Percentiles rank a stretch among this genome's conserved stretches.
phyloP scores from a whole-genome alignment of 2,888 invertebrate species.

The Eucera pruinosa region DNA sequence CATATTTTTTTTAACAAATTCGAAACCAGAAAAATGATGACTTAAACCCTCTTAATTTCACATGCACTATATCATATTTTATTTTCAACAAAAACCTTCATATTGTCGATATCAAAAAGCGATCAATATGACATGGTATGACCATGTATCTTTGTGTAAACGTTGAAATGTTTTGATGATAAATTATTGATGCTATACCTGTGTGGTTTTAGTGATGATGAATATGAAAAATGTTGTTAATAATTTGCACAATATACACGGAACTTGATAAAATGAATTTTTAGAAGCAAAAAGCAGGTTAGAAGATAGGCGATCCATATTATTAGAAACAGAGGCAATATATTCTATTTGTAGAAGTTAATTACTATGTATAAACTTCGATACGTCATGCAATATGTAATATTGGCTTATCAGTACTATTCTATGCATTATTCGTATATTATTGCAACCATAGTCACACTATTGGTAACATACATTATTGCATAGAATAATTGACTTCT shows the following conservation, averaged over 20 bases:
- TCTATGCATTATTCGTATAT: slow-evolving; percentile 2
- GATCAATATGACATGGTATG: too few relatives aligned
- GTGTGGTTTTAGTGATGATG: too few relatives aligned
- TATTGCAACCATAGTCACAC: neutral
- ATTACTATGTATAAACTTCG: neutral
- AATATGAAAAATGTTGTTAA: too few relatives aligned
- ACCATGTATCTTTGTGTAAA: too few relatives aligned
- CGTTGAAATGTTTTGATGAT: neutral
- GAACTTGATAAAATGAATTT: too few relatives aligned
- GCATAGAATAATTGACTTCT: neutral
- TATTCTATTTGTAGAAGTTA: neutral
- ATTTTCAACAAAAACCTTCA: too few relatives aligned
- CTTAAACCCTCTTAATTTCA: too few relatives aligned
- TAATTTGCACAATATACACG: too few relatives aligned
- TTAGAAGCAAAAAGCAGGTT: neutral
- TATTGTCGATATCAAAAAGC: too few relatives aligned
- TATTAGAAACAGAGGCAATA: neutral
- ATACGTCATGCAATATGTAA: neutral
- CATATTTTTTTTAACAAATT: too few relatives aligned
- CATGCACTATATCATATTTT: too few relatives aligned
- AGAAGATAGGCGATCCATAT: neutral
- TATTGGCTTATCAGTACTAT: slow-evolving; percentile 11
- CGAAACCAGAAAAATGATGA: too few relatives aligned
- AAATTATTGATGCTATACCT: neutral
- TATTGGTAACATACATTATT: neutral